phyloP scores from a whole-genome alignment of 2,113 vertebrate species.

The Benitochromis conjunctus region DNA sequence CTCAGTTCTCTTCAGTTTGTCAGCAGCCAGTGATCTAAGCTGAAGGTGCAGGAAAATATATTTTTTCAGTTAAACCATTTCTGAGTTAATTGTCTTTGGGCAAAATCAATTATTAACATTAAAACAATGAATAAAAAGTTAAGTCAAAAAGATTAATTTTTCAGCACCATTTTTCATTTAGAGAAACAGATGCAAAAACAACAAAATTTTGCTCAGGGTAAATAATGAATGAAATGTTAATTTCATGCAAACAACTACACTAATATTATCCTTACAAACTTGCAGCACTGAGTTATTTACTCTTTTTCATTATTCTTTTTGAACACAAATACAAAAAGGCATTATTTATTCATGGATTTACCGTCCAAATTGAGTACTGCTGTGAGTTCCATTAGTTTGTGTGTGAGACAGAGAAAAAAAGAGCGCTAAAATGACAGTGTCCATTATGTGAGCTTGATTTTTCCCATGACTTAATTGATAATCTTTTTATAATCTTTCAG shows the following conservation, averaged over 20 bases:
- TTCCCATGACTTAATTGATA: background rate
- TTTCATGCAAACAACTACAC: background rate
- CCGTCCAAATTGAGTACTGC: background rate
- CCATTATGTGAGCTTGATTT: constrained; percentile 4
- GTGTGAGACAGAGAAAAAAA: background rate
- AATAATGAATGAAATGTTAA: background rate
- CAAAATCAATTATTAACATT: background rate
- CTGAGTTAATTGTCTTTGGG: background rate
- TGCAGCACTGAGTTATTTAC: background rate
- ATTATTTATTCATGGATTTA: background rate
- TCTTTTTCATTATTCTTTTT: background rate
- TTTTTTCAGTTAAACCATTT: background rate
- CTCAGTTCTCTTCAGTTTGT: background rate
- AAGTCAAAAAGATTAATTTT: background rate
- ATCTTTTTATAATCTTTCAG: constrained; percentile 14
- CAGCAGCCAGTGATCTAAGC: background rate
- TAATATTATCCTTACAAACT: background rate
- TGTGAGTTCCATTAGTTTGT: background rate
- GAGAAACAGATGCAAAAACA: background rate
- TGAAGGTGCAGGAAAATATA: background rate
- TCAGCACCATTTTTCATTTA: background rate
- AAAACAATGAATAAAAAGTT: background rate
- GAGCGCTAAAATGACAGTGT: background rate
- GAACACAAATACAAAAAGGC: background rate
- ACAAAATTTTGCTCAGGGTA: background rate